These are phyloP conservation scores for Brachylomia viminalis DNA, from an alignment of 2,888 invertebrate genomes.

Conservation along the genomic window DNA sequence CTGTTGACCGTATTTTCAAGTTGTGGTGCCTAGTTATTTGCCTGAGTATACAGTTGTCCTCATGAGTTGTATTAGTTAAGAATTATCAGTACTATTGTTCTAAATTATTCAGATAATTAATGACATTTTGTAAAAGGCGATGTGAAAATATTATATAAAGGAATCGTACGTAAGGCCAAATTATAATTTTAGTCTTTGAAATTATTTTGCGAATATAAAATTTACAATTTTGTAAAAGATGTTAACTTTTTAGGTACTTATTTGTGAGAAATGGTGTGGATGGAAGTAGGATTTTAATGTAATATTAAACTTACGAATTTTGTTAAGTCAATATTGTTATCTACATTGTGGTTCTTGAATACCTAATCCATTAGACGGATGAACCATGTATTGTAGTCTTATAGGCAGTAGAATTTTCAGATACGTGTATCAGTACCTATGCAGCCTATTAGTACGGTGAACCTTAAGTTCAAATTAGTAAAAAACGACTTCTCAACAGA, in stretches of 20 bases:
- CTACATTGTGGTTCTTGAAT: neutral
- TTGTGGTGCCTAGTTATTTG: conserved; percentile 12
- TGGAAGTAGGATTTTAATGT: neutral
- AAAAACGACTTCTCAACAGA: neutral
- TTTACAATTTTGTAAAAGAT: conserved; percentile 31
- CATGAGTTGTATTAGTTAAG: conserved; percentile 37
- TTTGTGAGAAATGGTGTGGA: no score
- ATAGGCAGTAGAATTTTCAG: neutral
- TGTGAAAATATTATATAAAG: conserved; percentile 1
- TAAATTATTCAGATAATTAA: conserved; percentile 12
- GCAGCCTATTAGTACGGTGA: neutral
- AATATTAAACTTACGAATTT: neutral
- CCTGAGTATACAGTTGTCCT: neutral
- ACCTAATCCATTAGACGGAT: neutral
- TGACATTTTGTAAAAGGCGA: conserved; percentile 13
- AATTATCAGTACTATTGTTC: conserved; percentile 48
- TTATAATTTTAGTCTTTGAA: conserved; percentile 10
- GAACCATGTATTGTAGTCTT: conserved; percentile 3
- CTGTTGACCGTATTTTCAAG: neutral
- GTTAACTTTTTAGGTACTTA: no score
- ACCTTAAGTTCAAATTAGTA: conserved; percentile 26
- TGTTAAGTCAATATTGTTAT: neutral
- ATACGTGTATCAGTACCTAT: neutral
- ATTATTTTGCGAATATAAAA: conserved; percentile 42
- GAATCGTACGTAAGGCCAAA: conserved; percentile 23